Evolutionary conservation across 2,797 vertebrate genomes (phyloP), one percentile per base, ranked within the genome.

Genomic region (Eleutherodactylus coqui): DNA sequence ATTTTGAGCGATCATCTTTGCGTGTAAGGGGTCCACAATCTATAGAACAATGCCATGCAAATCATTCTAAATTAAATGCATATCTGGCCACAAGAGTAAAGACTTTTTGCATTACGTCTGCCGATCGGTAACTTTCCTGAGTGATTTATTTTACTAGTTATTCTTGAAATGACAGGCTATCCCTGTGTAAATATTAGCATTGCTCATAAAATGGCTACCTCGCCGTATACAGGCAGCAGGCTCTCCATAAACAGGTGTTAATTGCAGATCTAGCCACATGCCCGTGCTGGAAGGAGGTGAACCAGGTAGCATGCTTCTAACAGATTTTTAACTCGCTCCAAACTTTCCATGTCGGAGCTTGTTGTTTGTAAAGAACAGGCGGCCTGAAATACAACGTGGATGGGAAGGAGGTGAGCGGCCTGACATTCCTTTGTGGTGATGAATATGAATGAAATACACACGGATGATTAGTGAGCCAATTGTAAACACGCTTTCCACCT

Each of bases 351-450:
- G 77, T 85, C 62, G 67, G 4, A 73, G 76, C 76, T 55, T 85
- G 84, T 85, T 55, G 49, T 80, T 45, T 43, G 51, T 45, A 80
- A 29, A 43, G 29, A 78, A 72, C 76, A 36, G 24, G 32, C 60
- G 32, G 83, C 58, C 83, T 67, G 41, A 29, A 45, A 78, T 84
- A 78, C 13, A 80, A 36, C 51, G 69, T 73, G 77, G 64, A 79
- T 79, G 67, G 47, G 73, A 70, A 72, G 45, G 49, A 78, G 73
- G 60, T 76, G 75, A 85, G 73, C 60, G 70, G 32, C n/a, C 47
- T 72, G 62, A 79, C 41, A 85, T 85, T 79, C 76, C 75, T 85
- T 85, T 70, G 83, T 55, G 73, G 55, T 78, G 83, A 77, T 77
- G 58, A 76, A 51, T 51, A 77, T 76, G 58, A 77, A 84, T 76